A percentile compares a stretch with the other conserved stretches of the same genome.
phyloP scores from a whole-genome alignment of 2,797 vertebrate genomes.

The Anas acuta region DNA sequence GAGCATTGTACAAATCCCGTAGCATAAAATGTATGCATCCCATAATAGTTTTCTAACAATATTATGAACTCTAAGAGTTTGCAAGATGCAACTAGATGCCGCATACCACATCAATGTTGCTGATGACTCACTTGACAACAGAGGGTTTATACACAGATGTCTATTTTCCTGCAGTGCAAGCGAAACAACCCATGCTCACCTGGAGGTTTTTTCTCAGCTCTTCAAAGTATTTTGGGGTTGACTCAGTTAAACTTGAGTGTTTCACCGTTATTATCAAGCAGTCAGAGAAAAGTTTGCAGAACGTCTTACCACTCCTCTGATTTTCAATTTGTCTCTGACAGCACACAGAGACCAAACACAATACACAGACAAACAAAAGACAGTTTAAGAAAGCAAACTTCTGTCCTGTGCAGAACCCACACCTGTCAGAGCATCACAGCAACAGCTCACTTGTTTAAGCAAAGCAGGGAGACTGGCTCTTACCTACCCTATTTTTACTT shows the following conservation, averaged over 20 bases:
- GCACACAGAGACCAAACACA: neutral
- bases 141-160: neutral
- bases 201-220: neutral
- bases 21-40: neutral
- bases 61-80: slow-evolving; percentile 1
- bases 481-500: neutral
- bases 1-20: neutral
- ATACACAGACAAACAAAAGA: neutral
- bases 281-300: neutral
- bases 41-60: neutral
- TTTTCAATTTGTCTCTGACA: neutral
- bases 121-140: slow-evolving; percentile 10
- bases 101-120: neutral
- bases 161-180: neutral
- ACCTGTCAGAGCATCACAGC: neutral
- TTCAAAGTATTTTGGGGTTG: neutral
- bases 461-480: neutral
- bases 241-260: neutral
- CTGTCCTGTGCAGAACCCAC: neutral
- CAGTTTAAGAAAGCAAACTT: neutral
- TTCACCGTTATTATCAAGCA: neutral
- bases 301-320: neutral
- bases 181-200: neutral
- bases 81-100: neutral
- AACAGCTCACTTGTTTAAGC: neutral